These are phyloP conservation scores for Eupleurogrammus muticus DNA, from an alignment of 2,797 vertebrate species.

Conservation along the genomic window DNA sequence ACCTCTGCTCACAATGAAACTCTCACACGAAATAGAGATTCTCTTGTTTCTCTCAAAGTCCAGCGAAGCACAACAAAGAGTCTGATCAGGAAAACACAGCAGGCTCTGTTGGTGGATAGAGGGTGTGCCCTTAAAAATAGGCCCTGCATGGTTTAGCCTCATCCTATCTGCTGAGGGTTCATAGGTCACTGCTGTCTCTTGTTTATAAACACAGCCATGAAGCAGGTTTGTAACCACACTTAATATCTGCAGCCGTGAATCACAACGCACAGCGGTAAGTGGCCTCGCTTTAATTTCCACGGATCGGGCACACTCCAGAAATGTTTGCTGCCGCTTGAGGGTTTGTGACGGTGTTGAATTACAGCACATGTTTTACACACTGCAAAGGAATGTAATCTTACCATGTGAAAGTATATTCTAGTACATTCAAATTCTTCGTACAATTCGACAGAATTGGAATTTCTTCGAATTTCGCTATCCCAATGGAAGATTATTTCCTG, in stretches of 20 bases:
- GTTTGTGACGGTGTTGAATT: too few relatives aligned
- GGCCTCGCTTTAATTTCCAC: too few relatives aligned
- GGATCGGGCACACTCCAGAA: background rate
- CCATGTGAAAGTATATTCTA: background rate
- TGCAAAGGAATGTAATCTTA: background rate
- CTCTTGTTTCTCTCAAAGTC: constrained; percentile 46
- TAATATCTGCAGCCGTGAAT: constrained; percentile 53
- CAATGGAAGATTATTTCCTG: too few relatives aligned
- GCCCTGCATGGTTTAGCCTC: constrained; percentile 49
- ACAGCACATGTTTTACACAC: too few relatives aligned
- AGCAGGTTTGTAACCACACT: constrained; percentile 65
- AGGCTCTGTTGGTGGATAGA: constrained; percentile 52
- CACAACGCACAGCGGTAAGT: constrained; percentile 1
- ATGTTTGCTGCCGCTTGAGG: too few relatives aligned
- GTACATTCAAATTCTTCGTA: too few relatives aligned
- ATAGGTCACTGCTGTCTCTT: constrained; percentile 81
- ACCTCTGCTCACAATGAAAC: background rate
- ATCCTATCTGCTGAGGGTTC: constrained; percentile 77
- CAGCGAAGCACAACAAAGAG: constrained; percentile 64
- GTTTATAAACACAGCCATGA: constrained; percentile 82
- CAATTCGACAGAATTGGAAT: too few relatives aligned
- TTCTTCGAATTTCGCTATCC: too few relatives aligned
- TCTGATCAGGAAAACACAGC: constrained; percentile 68
- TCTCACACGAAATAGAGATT: constrained; percentile 8
- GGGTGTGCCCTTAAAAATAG: constrained; percentile 69